Evolutionary conservation across 2,797 vertebrate genomes (phyloP), one percentile per base, ranked within the genome.

Genomic region (Buceros bicornis): DNA sequence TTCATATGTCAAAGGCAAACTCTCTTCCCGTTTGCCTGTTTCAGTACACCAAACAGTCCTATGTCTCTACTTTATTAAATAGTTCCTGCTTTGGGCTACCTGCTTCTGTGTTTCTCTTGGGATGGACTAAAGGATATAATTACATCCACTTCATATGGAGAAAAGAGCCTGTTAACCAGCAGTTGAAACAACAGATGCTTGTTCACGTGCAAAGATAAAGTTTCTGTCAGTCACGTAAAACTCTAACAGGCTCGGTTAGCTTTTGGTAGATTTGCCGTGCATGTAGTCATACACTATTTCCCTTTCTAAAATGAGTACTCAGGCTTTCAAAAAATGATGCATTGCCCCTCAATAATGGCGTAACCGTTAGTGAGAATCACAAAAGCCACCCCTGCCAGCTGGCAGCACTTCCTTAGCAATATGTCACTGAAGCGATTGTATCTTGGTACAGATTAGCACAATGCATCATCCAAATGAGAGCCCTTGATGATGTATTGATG

Each of bases 351-450:
- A 97, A 98, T 97, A 96, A 97, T 73, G 87, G 93, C 48, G 70
- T 76, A 93, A 90, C 56, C 48, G 81, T 89, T 84, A 83, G 72
- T 58, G 93, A 97, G 92, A 94, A 92, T 60, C 71, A 73, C 94
- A 96, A 73, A 97, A 96, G 92, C 45, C 77, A 80, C 90, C 94
- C 76, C 88, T 91, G 93, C 94, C 96, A 96, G 97, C 79, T 97
- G 97, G 90, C 96, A 82, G 96, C 28, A 74, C 79, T 95, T 95
- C 92, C 92, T 89, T 64, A 91, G 95, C 71, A 89, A 95, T 96
- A 92, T 48, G 92, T 96, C 92, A 90, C 89, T 58, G 79, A 80
- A 93, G 89, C 87, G 87, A 94, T 78, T 84, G 65, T 57, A 80
- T 29, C 47, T 76, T 13, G 0, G 91, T 74, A 89, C 66, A 82